Conservation (phyloP, 2,797 vertebrate genomes). For the Sebastes hopkinsi region DNA sequence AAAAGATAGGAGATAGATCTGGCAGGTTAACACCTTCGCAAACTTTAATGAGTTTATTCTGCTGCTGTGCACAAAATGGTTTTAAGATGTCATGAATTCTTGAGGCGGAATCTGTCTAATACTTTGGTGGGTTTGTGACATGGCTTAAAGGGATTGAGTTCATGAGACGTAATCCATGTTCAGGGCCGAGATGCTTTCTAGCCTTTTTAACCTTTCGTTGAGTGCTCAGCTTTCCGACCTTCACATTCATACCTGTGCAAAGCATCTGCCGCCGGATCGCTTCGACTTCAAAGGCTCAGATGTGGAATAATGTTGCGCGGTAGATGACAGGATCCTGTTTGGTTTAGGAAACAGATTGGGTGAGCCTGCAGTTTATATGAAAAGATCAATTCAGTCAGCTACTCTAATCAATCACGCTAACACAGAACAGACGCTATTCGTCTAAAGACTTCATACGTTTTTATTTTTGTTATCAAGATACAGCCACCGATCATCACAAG, state of each 20-base stretch:
- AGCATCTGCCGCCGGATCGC: neutral
- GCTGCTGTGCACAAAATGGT: conserved; percentile 69
- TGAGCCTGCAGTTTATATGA: conserved; percentile 13
- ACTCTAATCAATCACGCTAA: conserved; percentile 33
- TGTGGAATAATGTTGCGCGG: neutral
- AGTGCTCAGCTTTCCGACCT: conserved; percentile 24
- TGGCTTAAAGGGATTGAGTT: conserved; percentile 79
- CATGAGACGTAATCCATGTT: conserved; percentile 72
- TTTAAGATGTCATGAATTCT: conserved; percentile 68
- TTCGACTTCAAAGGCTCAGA: conserved; percentile 60
- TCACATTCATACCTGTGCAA: conserved; percentile 46
- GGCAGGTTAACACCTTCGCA: conserved; percentile 62
- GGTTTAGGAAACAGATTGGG: conserved; percentile 22
- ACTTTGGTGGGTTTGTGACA: conserved; percentile 73
- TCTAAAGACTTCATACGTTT: conserved; percentile 15
- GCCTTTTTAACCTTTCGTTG: conserved; percentile 55
- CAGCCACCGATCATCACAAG: conserved; percentile 28
- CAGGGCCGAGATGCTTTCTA: conserved; percentile 44
- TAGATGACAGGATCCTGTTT: conserved; percentile 19
- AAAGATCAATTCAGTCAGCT: conserved; percentile 43
- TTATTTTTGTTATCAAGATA: conserved; percentile 25
- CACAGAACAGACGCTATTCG: conserved; percentile 5
- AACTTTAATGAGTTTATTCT: conserved; percentile 75
- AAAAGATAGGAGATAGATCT: conserved; percentile 54
- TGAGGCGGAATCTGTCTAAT: conserved; percentile 62